Evolutionary conservation across 2,113 vertebrate genomes (phyloP), one percentile per base, ranked within the genome.

Genomic region (Fregata magnificens): DNA sequence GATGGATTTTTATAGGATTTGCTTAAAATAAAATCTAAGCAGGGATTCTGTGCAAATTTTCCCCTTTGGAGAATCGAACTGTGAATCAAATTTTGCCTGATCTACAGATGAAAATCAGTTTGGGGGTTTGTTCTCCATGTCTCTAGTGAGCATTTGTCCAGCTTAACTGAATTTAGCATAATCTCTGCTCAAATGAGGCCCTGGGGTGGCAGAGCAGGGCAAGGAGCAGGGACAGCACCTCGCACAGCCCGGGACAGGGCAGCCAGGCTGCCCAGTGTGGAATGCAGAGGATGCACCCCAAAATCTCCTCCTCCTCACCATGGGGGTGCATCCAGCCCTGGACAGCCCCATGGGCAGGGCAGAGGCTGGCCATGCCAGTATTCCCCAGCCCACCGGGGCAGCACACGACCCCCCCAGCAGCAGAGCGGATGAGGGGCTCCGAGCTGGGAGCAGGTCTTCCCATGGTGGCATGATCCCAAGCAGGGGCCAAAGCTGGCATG

Each of bases 1-100:
- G 94, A 95, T n/a, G 81, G 94, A 62, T 93, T 95, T 94, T 94
- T 83, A 93, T 61, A 82, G 88, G 89, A 89, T 95, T 96, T 82
- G 66, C 97, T 91, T 95, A 95, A 97, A 96, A 95, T 94, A 96
- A 95, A 96, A 82, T 15, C 88, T 76, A 84, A 93, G 92, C 55
- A 26, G 88, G 88, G 92, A 88, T 95, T 92, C 88, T 95, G 80
- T 67, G 89, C 91, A 90, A 79, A 87, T 95, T 85, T 82, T 47
- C 66, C 86, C 58, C 94, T 80, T 85, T 22, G 70, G 89, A 82
- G 94, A 59, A 91, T 29, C 91, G 77, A 85, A 53, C 16, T 22
- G 42, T 32, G 88, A 93, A 94, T 85, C 70, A 50, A 82, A 85
- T 92, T 90, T 69, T 70, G 73, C 91, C 87, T 82, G 81, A 76